These are phyloP conservation scores for Ophiodon elongatus DNA, from an alignment of 2,113 vertebrate genomes.

Conservation along the genomic window DNA sequence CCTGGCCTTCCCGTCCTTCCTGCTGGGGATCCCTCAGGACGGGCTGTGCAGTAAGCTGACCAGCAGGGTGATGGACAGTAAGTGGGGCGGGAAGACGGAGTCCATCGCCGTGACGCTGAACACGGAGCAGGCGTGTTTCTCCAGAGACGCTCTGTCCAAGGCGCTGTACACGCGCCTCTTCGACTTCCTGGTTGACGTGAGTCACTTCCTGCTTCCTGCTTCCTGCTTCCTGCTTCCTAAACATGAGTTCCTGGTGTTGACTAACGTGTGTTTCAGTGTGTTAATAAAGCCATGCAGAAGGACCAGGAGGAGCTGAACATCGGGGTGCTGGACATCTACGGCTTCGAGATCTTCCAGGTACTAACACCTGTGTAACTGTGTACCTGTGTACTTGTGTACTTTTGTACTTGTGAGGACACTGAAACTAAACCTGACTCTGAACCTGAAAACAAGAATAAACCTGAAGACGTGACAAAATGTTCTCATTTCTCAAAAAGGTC, in stretches of 20 bases:
- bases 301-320: constrained; percentile 87
- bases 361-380: neutral
- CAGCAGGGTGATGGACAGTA: constrained; percentile 88
- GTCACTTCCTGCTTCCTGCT: constrained; percentile 29
- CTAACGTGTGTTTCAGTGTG: too few relatives aligned
- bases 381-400: too few relatives aligned
- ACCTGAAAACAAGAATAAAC: too few relatives aligned
- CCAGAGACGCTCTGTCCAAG: constrained; percentile 87
- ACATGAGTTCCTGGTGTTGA: too few relatives aligned
- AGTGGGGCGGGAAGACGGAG: constrained; percentile 88
- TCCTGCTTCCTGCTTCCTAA: too few relatives aligned
- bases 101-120: constrained; percentile 87
- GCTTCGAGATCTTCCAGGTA: constrained; percentile 91
- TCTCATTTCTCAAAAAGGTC: too few relatives aligned
- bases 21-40: constrained; percentile 85
- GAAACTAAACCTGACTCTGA: too few relatives aligned
- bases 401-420: neutral
- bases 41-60: constrained; percentile 86
- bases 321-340: constrained; percentile 88
- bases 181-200: constrained; percentile 87
- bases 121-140: constrained; percentile 86
- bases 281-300: constrained; percentile 89
- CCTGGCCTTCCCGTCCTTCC: constrained; percentile 86
- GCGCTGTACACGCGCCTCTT: constrained; percentile 87
- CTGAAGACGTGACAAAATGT: too few relatives aligned